These are phyloP conservation scores for Drosophila mettleri DNA, from an alignment of 2,888 invertebrate species.

Conservation along the genomic window DNA sequence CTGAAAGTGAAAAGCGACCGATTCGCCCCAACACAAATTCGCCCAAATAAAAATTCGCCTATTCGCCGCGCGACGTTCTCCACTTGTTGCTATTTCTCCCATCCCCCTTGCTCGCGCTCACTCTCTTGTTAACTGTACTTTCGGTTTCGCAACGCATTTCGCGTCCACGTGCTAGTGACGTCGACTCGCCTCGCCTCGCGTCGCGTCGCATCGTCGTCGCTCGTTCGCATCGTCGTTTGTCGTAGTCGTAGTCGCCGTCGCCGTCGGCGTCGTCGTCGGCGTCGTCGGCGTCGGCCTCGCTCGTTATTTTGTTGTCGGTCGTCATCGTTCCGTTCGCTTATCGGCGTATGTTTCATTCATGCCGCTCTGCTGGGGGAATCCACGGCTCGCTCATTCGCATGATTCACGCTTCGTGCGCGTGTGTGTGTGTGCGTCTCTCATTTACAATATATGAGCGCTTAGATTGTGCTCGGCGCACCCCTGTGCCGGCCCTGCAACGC, in stretches of 20 bases:
- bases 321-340: constrained; percentile 41
- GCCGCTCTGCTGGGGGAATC: constrained; percentile 68
- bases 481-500: background rate
- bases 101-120: background rate
- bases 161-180: constrained; percentile 38
- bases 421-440: constrained; percentile 42
- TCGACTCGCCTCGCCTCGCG: constrained; percentile 5
- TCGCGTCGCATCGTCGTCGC: constrained; percentile 9
- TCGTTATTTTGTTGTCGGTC: constrained; percentile 11
- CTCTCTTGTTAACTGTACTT: constrained; percentile 16
- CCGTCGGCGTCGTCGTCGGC: background rate
- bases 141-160: constrained; percentile 47
- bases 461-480: constrained; percentile 8
- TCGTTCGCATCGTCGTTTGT: constrained; percentile 7
- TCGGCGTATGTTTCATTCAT: constrained; percentile 68
- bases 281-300: background rate
- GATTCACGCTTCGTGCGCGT: constrained; percentile 43
- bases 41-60: background rate
- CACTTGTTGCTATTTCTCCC: too few species aligned
- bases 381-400: constrained; percentile 58
- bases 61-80: background rate
- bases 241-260: constrained; percentile 14
- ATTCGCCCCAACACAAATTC: constrained; percentile 3
- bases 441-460: constrained; percentile 30
- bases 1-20: constrained; percentile 64